phyloP scores from a whole-genome alignment of 2,797 vertebrate species.

The Brachymystax lenok region DNA sequence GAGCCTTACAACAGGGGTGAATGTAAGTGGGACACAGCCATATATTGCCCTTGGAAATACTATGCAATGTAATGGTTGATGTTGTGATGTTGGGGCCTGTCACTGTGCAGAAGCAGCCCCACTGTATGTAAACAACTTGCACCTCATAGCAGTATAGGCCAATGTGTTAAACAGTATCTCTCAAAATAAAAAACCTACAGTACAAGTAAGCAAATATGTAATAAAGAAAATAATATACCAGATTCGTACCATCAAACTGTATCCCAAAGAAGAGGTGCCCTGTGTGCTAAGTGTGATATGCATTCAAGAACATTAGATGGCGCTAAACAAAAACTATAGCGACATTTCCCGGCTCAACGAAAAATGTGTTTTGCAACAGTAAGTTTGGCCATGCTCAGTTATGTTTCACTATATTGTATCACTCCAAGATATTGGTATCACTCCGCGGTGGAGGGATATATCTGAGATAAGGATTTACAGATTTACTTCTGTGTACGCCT shows the following conservation, averaged over 20 bases:
- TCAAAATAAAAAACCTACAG: background rate
- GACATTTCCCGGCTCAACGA: background rate
- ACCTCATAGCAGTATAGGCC: background rate
- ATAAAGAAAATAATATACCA: background rate
- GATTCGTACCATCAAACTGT: background rate
- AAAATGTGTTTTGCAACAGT: background rate
- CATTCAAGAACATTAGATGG: slow-evolving; percentile 57
- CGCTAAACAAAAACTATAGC: background rate
- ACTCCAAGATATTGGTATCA: no score
- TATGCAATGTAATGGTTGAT: background rate
- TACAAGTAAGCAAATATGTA: background rate
- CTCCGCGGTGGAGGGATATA: no score
- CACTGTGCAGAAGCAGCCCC: background rate
- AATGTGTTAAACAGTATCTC: background rate
- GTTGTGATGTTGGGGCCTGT: slow-evolving; percentile 2
- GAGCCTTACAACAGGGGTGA: background rate
- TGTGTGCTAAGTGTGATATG: background rate
- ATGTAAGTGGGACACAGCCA: background rate
- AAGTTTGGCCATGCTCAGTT: slow-evolving; percentile 31
- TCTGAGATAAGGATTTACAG: no score
- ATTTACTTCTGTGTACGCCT: no score
- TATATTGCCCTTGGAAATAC: background rate
- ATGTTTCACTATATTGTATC: slow-evolving; percentile 13
- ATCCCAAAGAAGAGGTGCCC: background rate
- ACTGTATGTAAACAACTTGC: background rate